phyloP scores from a whole-genome alignment of 2,888 invertebrate genomes.

The Ypsolopha sequella region DNA sequence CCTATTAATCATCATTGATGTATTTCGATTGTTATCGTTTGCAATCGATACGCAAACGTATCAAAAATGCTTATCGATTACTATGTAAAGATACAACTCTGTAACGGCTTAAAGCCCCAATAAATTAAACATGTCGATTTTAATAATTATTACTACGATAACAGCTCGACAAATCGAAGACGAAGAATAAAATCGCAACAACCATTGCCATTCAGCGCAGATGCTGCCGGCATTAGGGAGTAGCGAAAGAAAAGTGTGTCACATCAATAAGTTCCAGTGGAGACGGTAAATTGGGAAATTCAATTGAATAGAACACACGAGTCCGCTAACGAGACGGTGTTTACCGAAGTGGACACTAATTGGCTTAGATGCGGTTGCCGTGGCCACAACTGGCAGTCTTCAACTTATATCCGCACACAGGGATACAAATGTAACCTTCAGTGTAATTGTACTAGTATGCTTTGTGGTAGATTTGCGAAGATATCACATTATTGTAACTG shows the following conservation, averaged over 20 bases:
- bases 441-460: not conserved
- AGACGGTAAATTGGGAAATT: constrained; percentile 63
- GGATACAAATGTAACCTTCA: not conserved
- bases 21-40: too few species aligned
- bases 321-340: constrained; percentile 68
- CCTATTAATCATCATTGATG: too few species aligned
- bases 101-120: too few species aligned
- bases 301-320: constrained; percentile 69
- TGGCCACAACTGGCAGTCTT: constrained; percentile 12
- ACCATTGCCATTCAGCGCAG: not conserved
- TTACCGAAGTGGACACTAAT: constrained; percentile 70
- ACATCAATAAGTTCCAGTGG: constrained; percentile 62
- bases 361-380: constrained; percentile 59
- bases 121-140: too few species aligned
- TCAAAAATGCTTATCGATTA: too few species aligned
- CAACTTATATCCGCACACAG: not conserved
- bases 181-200: not conserved
- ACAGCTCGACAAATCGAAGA: too few species aligned
- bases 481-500: too few species aligned
- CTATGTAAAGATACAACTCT: too few species aligned
- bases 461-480: too few species aligned
- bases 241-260: constrained; percentile 23
- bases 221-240: constrained; percentile 2
- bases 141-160: too few species aligned
- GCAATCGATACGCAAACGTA: too few species aligned